Evolutionary conservation across 2,797 vertebrate genomes (phyloP), one percentile per base, ranked within the genome.

Genomic region (Macrochelys suwanniensis): DNA sequence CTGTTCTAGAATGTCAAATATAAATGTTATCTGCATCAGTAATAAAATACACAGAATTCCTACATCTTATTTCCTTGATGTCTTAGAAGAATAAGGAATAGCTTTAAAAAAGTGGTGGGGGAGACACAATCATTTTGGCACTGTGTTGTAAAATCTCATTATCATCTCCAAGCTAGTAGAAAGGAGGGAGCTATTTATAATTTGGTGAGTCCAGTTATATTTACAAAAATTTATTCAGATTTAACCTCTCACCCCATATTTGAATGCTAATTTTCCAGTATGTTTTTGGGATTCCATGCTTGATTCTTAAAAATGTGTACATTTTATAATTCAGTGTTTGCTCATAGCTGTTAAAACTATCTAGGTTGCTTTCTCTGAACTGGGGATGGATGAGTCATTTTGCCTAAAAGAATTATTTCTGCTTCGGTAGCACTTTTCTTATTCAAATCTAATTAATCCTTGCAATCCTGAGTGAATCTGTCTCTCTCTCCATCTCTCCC

Each of bases 1-100:
- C 97, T 98, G 97, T 97, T 98, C 95, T 95, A 90, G 94, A 96
- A 93, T 91, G 88, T 96, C 96, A 98, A 96, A 96, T 97, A 92
- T 95, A 97, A 98, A 98, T 97, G 85, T 96, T 97, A 97, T 88
- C 97, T 95, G 79, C 84, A 74, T 54, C 2, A 1, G 84, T 88
- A 97, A 95, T 93, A 97, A 97, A 71, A 97, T 89, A 84, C 33
- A n/a, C 61, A 89, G 80, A 96, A 92, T 95, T 94, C 87, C 92
- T 97, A 57, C 78, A 83, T 87, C 57, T 91, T 89, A 3, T 93
- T 93, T 96, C 83, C 91, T 93, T 90, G 89, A 95, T 81, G 37
- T 85, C 95, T 93, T 90, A 92, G 88, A 96, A 97, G 84, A 95
- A 91, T 93, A 49, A 92, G 80, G 57, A 87, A 93, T 89, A 80